These are phyloP conservation scores for Myotis vivesi DNA, from an alignment of 2,797 vertebrate species.

Conservation along the genomic window DNA sequence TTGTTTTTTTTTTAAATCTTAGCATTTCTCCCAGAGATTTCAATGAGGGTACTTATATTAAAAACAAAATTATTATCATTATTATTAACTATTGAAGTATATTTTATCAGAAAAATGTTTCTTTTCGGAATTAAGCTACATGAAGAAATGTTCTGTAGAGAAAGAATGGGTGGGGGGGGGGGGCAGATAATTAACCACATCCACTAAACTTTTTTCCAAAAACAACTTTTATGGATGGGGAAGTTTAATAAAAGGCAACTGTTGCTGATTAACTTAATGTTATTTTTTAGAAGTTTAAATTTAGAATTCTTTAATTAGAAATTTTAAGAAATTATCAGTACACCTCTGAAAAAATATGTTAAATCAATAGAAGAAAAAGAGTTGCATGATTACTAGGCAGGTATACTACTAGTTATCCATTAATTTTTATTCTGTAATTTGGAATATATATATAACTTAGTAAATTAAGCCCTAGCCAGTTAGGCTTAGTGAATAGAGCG, in stretches of 20 bases:
- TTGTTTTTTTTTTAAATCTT: conserved; percentile 1
- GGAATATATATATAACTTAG: background rate
- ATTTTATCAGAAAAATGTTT: background rate
- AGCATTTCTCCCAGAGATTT: background rate
- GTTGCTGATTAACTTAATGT: conserved; percentile 19
- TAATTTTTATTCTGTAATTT: conserved; percentile 44
- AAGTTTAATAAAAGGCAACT: conserved; percentile 42
- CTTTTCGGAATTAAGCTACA: background rate
- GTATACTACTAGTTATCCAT: background rate
- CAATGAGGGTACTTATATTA: background rate
- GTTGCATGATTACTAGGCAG: background rate
- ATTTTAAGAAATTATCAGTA: conserved; percentile 35
- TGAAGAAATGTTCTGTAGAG: conserved; percentile 16
- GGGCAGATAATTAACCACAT: background rate
- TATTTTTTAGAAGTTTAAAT: conserved; percentile 47
- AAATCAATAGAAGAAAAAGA: conserved; percentile 33
- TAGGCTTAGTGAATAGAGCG: too few species aligned
- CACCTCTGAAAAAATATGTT: background rate
- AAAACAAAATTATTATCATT: background rate
- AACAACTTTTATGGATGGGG: background rate
- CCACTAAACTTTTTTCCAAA: background rate
- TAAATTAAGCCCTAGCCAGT: background rate
- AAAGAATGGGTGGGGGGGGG: background rate
- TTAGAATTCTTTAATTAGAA: conserved; percentile 51
- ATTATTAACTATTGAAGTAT: background rate